Evolutionary conservation across 2,888 invertebrate species (phyloP).

Genomic region (Sinohyriopsis cumingii): DNA sequence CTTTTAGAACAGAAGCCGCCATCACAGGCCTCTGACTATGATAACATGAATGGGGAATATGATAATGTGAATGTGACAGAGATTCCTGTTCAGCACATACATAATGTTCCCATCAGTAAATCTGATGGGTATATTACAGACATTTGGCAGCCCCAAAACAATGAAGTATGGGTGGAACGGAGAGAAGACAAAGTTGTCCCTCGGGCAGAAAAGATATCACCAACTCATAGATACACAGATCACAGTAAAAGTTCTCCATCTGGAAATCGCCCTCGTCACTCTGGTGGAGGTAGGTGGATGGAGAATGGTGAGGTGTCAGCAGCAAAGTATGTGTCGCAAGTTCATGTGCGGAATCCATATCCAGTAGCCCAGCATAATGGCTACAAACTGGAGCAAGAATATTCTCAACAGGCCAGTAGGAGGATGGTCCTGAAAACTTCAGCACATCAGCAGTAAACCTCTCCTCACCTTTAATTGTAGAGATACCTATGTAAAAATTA

Average conservation of each 20-base stretch:
- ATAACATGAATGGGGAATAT: constrained; percentile 49
- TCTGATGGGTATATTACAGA: constrained; percentile 43
- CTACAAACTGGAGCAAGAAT: constrained; percentile 27
- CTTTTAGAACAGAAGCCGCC: constrained; percentile 40
- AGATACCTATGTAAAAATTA: too few relatives aligned
- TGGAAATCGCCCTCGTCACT: too few relatives aligned
- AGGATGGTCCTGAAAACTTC: too few relatives aligned
- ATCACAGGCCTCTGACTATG: constrained; percentile 61
- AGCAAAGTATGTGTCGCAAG: constrained; percentile 35
- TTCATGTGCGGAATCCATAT: constrained; percentile 26
- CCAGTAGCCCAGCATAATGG: constrained; percentile 25
- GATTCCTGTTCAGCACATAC: constrained; percentile 21
- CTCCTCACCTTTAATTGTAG: too few relatives aligned
- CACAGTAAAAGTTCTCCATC: too few relatives aligned
- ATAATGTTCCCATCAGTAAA: constrained; percentile 33
- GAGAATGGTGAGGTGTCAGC: constrained; percentile 26
- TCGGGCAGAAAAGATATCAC: too few relatives aligned
- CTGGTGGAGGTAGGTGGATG: constrained; percentile 2
- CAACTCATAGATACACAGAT: too few relatives aligned
- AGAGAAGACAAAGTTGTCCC: constrained; percentile 2
- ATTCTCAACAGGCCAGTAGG: constrained; percentile 16
- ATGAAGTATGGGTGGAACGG: constrained; percentile 24
- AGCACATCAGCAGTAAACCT: too few relatives aligned
- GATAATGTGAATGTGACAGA: constrained; percentile 22
- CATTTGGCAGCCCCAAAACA: constrained; percentile 11